Evolutionary conservation across 2,888 invertebrate genomes (phyloP), one percentile per base, ranked within the genome.

Genomic region (Pseudococcus viburni): DNA sequence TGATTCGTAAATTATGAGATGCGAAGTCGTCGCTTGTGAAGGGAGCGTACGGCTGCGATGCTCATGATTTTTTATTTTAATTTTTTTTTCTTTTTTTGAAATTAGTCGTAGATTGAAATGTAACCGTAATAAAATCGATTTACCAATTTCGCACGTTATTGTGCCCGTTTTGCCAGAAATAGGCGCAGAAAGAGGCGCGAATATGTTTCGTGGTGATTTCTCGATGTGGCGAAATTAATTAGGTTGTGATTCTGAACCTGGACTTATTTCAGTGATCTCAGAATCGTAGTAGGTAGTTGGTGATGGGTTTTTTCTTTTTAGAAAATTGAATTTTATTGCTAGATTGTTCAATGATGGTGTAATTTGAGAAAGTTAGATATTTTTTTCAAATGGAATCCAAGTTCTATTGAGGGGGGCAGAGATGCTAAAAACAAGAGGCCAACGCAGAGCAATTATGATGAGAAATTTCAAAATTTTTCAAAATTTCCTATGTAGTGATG

Each of bases 51-150:
- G n/a, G 59, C 9, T 19, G 59, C 7, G 15, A 12, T n/a, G 15
- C 68, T 73, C 68, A 73, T 73, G 11, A 11, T 73, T 73, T 73
- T 33, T 33, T 6, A 26, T 73, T 73, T 73, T 73, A 15, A 33
- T 9, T 15, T 73, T 33, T 26, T 26, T 73, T 73, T 26, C 26
- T 73, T 73, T 73, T 73, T 22, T 22, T 33, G 26, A 33, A 73
- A 73, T 33, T 73, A 73, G 68, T 12, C 26, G 0, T 73, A 73
- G 68, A 33, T 73, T 26, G 3, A 73, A 33, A 26, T 73, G 68
- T 73, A 73, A 73, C 68, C 68, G 68, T 33, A 59, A 73, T 73
- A 73, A 73, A 73, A 26, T 73, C 68, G 68, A 73, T 15, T 73
- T 73, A 26, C 19, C 19, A 19, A 12, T 33, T 73, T 73, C 26